Evolutionary conservation across 2,797 vertebrate genomes (phyloP).

Genomic region (Sebastes dallii): DNA sequence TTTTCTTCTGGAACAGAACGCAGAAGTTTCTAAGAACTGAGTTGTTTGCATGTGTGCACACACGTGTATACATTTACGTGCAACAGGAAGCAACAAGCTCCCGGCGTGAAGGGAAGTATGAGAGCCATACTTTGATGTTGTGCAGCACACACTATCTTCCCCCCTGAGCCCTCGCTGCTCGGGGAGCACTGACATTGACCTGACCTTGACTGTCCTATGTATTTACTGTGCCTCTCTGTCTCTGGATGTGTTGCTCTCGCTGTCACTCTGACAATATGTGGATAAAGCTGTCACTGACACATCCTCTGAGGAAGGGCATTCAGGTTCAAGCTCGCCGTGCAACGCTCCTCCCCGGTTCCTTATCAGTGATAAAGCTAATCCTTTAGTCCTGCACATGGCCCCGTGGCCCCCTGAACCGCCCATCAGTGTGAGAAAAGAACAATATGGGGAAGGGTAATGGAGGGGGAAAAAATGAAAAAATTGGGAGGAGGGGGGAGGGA

Average conservation of each 20-base stretch:
- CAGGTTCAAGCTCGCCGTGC: conserved; percentile 23
- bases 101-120: conserved; percentile 40
- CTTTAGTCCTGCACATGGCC: conserved; percentile 30
- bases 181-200: conserved; percentile 48
- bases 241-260: conserved; percentile 24
- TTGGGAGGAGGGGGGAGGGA: no score
- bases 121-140: conserved; percentile 22
- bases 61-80: conserved; percentile 19
- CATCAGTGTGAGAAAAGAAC: conserved; percentile 54
- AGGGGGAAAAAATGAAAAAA: background rate
- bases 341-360: conserved; percentile 20
- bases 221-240: conserved; percentile 14
- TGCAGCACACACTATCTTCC: conserved; percentile 33
- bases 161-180: background rate
- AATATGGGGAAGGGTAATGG: background rate
- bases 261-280: conserved; percentile 51
- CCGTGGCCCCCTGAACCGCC: background rate
- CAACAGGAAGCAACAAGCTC: conserved; percentile 42
- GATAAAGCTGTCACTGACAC: conserved; percentile 71
- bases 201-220: conserved; percentile 53
- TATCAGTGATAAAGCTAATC: conserved; percentile 68
- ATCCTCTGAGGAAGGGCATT: conserved; percentile 65
- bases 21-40: background rate
- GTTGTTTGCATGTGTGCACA: background rate
- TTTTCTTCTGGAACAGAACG: background rate